phyloP scores from a whole-genome alignment of 2,113 vertebrate species.

The Eptesicus fuscus region DNA sequence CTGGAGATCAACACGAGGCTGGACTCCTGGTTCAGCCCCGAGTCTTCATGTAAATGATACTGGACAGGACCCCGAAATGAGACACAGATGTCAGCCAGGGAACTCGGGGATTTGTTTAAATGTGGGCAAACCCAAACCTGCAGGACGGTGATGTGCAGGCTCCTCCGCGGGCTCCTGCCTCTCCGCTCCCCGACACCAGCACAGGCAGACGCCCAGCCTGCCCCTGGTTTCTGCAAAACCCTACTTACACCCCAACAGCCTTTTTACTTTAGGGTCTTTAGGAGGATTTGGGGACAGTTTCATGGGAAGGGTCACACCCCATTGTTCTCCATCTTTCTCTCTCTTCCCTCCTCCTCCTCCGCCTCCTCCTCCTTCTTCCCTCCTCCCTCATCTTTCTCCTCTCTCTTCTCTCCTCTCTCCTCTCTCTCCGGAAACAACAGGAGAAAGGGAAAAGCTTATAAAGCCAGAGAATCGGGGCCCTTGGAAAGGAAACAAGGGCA shows the following conservation, averaged over 20 bases:
- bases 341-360: background rate
- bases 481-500: background rate
- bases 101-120: background rate
- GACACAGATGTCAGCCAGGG: slow-evolving; percentile 3
- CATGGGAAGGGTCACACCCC: background rate
- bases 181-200: background rate
- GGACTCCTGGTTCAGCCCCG: background rate
- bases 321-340: background rate
- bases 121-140: background rate
- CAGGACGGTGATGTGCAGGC: background rate
- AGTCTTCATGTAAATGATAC: background rate
- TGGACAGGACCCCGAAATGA: slow-evolving; percentile 1
- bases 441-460: background rate
- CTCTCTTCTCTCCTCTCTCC: too few species aligned
- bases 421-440: background rate
- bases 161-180: background rate
- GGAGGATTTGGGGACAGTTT: background rate
- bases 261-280: background rate
- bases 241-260: background rate
- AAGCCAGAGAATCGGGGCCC: background rate
- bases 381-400: background rate
- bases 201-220: background rate
- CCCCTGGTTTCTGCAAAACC: background rate
- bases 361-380: background rate
- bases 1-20: background rate